phyloP scores from a whole-genome alignment of 2,888 invertebrate species.

The Lasioglossum villosulum region DNA sequence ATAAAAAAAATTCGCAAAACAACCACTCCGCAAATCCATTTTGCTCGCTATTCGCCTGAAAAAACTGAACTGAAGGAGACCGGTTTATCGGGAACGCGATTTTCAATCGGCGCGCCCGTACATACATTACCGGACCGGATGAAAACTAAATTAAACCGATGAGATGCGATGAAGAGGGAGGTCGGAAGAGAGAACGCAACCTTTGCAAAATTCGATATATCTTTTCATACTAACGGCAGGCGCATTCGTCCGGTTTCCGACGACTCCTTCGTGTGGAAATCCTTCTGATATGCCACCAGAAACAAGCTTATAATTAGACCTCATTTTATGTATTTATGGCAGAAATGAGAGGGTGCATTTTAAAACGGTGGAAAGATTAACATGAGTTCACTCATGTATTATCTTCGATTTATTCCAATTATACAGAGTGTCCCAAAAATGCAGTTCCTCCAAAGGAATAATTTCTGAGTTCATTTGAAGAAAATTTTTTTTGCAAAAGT shows the following conservation, averaged over 20 bases:
- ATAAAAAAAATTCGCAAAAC: slow-evolving; percentile 1
- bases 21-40: background rate
- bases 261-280: background rate
- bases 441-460: too few relatives aligned
- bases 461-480: too few relatives aligned
- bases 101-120: slow-evolving; percentile 27
- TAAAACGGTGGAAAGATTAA: background rate
- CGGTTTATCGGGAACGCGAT: slow-evolving; percentile 36
- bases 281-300: background rate
- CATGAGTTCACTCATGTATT: background rate
- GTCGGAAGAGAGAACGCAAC: background rate
- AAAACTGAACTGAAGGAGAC: slow-evolving; percentile 11
- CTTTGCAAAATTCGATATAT: background rate
- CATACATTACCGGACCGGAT: slow-evolving; percentile 18
- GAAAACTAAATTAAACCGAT: slow-evolving; percentile 49
- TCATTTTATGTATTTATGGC: background rate
- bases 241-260: background rate
- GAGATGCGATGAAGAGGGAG: background rate
- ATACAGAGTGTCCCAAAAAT: too few relatives aligned
- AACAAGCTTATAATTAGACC: background rate
- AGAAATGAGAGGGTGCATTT: background rate
- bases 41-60: background rate
- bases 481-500: too few relatives aligned
- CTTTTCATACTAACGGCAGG: background rate
- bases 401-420: background rate